A percentile compares a stretch with the other conserved stretches of the same genome.
phyloP scores from a whole-genome alignment of 2,888 invertebrate genomes.

The Sinotaia quadrata region DNA sequence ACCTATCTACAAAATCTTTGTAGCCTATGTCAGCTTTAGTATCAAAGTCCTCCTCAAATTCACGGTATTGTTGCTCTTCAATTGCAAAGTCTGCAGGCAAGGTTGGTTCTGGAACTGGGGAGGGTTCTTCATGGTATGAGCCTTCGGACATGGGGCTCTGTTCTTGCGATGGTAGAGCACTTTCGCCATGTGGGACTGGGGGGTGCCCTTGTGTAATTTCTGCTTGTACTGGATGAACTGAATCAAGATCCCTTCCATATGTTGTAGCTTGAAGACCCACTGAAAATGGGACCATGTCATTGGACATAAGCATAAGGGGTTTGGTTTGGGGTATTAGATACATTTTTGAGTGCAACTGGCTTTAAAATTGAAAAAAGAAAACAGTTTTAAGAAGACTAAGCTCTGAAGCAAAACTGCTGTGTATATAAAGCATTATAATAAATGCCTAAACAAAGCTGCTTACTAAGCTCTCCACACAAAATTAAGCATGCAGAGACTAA shows the following conservation, averaged over 20 bases:
- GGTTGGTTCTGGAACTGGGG: slow-evolving; percentile 45
- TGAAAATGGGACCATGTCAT: slow-evolving; percentile 26
- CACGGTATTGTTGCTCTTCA: slow-evolving; percentile 29
- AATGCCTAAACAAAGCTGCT: no score
- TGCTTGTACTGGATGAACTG: slow-evolving; percentile 6
- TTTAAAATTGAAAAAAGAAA: no score
- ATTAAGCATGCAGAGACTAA: no score
- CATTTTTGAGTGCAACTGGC: no score
- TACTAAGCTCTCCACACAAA: no score
- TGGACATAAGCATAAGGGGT: no score
- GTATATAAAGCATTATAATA: no score
- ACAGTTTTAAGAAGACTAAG: no score
- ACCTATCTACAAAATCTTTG: slow-evolving; percentile 29
- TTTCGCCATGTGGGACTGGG: slow-evolving; percentile 4
- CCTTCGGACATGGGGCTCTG: slow-evolving; percentile 42
- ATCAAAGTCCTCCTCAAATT: slow-evolving; percentile 18
- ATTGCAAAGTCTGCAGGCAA: slow-evolving; percentile 39
- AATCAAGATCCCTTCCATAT: slow-evolving; percentile 12
- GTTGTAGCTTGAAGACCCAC: slow-evolving; percentile 9
- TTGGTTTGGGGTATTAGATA: no score
- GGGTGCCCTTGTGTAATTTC: slow-evolving; percentile 6
- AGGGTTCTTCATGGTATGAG: slow-evolving; percentile 44
- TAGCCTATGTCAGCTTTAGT: slow-evolving; percentile 22
- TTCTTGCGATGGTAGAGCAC: slow-evolving; percentile 22
- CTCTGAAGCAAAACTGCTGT: no score